Conservation (phyloP, 2,888 invertebrate species). For the Synergus gifuensis region DNA sequence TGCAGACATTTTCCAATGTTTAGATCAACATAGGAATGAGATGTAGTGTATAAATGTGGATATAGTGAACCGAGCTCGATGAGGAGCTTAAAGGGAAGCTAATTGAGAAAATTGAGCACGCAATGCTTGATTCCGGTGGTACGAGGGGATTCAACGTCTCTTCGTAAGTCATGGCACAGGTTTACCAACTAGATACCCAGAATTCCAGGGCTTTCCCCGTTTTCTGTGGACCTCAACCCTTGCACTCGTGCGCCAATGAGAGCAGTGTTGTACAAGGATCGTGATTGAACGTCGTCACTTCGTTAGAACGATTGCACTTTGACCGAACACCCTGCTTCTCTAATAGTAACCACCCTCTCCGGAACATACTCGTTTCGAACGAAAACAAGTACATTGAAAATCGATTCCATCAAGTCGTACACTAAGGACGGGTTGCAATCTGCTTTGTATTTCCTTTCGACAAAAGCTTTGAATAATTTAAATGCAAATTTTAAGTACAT, state of each 20-base stretch:
- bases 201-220: conserved; percentile 19
- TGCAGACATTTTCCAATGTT: too few relatives aligned
- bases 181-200: background rate
- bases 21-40: background rate
- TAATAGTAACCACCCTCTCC: conserved; percentile 21
- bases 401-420: background rate
- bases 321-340: conserved; percentile 44
- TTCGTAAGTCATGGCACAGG: background rate
- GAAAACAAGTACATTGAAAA: conserved; percentile 28
- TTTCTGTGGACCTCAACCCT: conserved; percentile 27
- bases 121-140: conserved; percentile 4
- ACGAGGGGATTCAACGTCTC: conserved; percentile 1
- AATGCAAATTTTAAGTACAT: too few relatives aligned
- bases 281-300: conserved; percentile 64
- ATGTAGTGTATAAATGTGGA: background rate
- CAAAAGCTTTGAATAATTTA: background rate
- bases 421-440: background rate
- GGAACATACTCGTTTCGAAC: background rate
- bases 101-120: conserved; percentile 26
- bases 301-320: conserved; percentile 58
- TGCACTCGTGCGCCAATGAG: conserved; percentile 3
- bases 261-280: conserved; percentile 42
- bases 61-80: background rate
- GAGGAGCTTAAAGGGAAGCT: background rate
- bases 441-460: background rate